Evolutionary conservation across 2,113 vertebrate species (phyloP).

Genomic region (Coturnix japonica): DNA sequence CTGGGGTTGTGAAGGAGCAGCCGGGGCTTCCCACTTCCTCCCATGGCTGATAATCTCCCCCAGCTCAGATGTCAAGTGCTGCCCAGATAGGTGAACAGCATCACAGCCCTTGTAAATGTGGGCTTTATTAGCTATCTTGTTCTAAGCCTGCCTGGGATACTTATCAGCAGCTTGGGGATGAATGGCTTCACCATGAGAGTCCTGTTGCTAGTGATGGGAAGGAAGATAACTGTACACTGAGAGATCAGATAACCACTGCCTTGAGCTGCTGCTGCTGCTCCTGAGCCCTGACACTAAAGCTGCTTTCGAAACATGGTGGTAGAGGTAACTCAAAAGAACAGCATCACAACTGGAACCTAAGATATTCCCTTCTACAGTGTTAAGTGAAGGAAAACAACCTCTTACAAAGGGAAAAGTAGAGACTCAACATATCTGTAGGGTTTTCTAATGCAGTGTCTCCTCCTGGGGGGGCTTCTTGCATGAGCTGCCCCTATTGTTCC

Average conservation of each 20-base stretch:
- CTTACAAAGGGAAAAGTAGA: not conserved
- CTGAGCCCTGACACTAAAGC: not conserved
- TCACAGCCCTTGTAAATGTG: not conserved
- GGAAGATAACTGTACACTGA: not conserved
- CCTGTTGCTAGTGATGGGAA: not conserved
- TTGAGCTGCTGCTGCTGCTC: accelerated
- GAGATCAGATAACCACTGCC: not conserved
- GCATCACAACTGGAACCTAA: not conserved
- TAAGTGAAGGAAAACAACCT: not conserved
- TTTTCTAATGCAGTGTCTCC: not conserved
- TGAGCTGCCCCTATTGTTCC: not conserved
- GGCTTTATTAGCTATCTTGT: not conserved
- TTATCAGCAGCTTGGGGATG: not conserved
- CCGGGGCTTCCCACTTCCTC: not conserved
- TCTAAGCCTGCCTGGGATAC: not conserved
- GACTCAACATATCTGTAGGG: not conserved
- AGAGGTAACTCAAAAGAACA: not conserved
- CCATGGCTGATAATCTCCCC: not conserved
- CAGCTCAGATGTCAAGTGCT: not conserved
- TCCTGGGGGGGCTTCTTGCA: not conserved
- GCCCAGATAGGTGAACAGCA: not conserved
- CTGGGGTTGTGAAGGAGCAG: accelerated
- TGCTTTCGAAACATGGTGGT: not conserved
- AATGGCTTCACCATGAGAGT: not conserved
- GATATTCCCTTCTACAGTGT: not conserved